These are phyloP conservation scores for Smutsia temminckii DNA, from an alignment of 2,797 vertebrate genomes.

Conservation along the genomic window DNA sequence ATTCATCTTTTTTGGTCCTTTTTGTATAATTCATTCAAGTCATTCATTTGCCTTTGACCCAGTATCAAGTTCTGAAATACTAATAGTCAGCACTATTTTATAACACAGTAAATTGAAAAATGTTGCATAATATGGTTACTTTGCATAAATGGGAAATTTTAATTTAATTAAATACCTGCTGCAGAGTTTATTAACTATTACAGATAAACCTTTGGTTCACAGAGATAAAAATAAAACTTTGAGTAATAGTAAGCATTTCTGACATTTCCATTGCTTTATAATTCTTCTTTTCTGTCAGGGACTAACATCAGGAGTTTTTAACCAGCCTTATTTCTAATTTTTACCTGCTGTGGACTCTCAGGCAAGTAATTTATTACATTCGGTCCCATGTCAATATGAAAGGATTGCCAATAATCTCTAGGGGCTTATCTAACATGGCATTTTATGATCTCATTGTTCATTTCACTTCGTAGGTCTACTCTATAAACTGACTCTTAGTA, in stretches of 20 bases:
- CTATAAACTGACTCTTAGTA: neutral
- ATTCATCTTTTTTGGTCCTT: neutral
- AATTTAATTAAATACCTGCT: neutral
- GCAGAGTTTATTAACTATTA: neutral
- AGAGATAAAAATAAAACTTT: neutral
- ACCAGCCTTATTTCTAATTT: neutral
- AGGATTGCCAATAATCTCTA: neutral
- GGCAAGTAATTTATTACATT: neutral
- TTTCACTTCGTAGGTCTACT: neutral
- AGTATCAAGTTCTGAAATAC: neutral
- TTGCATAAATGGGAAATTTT: neutral
- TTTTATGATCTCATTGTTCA: neutral
- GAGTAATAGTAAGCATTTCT: neutral
- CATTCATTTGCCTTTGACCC: neutral
- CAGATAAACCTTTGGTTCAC: neutral
- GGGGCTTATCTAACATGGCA: neutral
- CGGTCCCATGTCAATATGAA: neutral
- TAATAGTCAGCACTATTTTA: neutral
- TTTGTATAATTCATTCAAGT: neutral
- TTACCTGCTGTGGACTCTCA: neutral
- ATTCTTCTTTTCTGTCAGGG: neutral
- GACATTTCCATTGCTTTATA: neutral
- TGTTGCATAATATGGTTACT: neutral
- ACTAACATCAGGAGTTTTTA: neutral
- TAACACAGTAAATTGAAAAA: neutral